Percentiles rank a stretch among this genome's conserved stretches.
Conservation (phyloP, 2,888 invertebrate species). For the Ecdyonurus torrentis region DNA sequence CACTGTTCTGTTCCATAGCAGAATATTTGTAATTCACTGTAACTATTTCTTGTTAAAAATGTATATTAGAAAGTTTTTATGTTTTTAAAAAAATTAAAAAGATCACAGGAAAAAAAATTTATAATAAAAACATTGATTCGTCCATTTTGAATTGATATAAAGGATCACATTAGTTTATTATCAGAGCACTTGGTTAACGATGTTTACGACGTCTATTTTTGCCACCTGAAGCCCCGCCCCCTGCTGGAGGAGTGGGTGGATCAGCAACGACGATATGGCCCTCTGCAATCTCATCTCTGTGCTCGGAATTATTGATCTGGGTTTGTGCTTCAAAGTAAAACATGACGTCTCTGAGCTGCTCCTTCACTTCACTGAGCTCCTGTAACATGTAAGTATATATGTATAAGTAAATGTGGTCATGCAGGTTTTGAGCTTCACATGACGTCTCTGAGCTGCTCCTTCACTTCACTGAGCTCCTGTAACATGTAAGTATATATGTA, state of each 20-base stretch:
- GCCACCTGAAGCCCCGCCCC: not conserved
- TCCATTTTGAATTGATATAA: too few relatives aligned
- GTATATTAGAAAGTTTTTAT: too few relatives aligned
- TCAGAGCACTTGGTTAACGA: too few relatives aligned
- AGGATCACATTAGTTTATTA: too few relatives aligned
- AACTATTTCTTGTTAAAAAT: too few relatives aligned
- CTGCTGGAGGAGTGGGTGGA: conserved; percentile 1
- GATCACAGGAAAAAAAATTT: too few relatives aligned
- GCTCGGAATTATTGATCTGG: conserved; percentile 36
- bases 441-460: conserved; percentile 86
- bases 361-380: conserved; percentile 69
- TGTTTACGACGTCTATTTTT: not conserved
- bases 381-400: conserved; percentile 12
- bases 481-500: not conserved
- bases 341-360: conserved; percentile 92
- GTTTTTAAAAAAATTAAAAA: too few relatives aligned
- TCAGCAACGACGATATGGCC: conserved; percentile 41
- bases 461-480: conserved; percentile 59
- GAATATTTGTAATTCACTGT: too few relatives aligned
- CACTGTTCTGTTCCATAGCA: too few relatives aligned
- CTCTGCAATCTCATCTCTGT: conserved; percentile 39
- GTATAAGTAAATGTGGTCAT: not conserved
- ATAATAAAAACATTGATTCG: too few relatives aligned
- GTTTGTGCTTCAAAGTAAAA: conserved; percentile 85
- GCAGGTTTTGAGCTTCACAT: conserved; percentile 41